These are phyloP conservation scores for Burhinus bistriatus DNA, from an alignment of 2,113 vertebrate species.

Conservation along the genomic window DNA sequence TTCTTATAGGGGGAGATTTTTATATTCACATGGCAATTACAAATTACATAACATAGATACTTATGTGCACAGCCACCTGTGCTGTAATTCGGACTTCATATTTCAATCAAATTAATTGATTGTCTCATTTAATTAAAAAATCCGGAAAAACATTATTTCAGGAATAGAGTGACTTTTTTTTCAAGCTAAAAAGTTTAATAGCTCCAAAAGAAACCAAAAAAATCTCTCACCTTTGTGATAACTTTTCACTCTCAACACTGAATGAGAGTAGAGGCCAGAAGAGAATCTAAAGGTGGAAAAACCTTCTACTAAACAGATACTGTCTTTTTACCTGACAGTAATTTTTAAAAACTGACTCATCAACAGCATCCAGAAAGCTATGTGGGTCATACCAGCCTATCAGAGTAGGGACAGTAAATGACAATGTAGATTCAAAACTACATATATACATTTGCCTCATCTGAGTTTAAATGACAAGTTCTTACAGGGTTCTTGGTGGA, in stretches of 20 bases:
- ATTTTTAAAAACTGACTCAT: neutral
- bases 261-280: neutral
- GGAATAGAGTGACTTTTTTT: neutral
- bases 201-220: neutral
- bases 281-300: neutral
- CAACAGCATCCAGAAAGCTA: neutral
- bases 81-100: neutral
- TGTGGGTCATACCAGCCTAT: neutral
- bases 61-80: neutral
- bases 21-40: neutral
- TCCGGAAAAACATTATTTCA: neutral
- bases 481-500: neutral
- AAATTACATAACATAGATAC: neutral
- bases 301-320: neutral
- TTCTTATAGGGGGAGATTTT: neutral
- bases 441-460: neutral
- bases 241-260: neutral
- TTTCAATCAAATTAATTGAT: neutral
- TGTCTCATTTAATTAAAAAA: neutral
- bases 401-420: neutral
- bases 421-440: neutral
- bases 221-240: neutral
- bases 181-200: neutral
- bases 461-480: neutral
- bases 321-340: neutral